Evolutionary conservation across 1,140 invertebrate species (phyloP).

Genomic region (Plodia interpunctella): DNA sequence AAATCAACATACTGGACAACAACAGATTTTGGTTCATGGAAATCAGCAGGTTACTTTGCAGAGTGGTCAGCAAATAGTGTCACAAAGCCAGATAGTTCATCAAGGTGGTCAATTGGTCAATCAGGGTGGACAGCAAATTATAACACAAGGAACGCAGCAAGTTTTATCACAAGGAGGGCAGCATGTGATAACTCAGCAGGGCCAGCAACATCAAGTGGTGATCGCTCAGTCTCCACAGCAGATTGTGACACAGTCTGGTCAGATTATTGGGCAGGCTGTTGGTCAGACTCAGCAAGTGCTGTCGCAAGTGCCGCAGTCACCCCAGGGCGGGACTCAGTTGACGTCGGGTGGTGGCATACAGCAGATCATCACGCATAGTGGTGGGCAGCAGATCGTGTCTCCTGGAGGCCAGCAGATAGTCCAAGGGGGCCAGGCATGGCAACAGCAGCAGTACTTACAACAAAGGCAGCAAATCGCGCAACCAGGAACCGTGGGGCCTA

Average conservation of each 20-base stretch:
- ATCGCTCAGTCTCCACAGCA: slow-evolving; percentile 65
- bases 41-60: slow-evolving; percentile 69
- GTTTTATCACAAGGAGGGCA: slow-evolving; percentile 65
- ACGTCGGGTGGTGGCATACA: slow-evolving; percentile 48
- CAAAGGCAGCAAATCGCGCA: slow-evolving; percentile 67
- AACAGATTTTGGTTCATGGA: slow-evolving; percentile 70
- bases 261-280: slow-evolving; percentile 61
- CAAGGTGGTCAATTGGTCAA: slow-evolving; percentile 67
- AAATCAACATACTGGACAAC: slow-evolving; percentile 68
- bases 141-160: slow-evolving; percentile 61
- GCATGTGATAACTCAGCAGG: slow-evolving; percentile 70
- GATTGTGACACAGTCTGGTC: slow-evolving; percentile 60
- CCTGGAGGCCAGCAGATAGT: slow-evolving; percentile 68
- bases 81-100: slow-evolving; percentile 67
- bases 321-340: slow-evolving; percentile 52
- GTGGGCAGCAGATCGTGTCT: slow-evolving; percentile 67
- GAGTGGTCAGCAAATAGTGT: slow-evolving; percentile 65
- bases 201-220: slow-evolving; percentile 66
- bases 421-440: slow-evolving; percentile 67
- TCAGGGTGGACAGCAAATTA: slow-evolving; percentile 64
- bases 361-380: slow-evolving; percentile 66
- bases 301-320: slow-evolving; percentile 61
- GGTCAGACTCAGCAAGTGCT: slow-evolving; percentile 64
- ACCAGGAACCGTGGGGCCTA: slow-evolving; percentile 61
- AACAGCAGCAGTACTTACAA: slow-evolving; percentile 69